phyloP scores from a whole-genome alignment of 2,797 vertebrate species.

The Gambusia yucatana region DNA sequence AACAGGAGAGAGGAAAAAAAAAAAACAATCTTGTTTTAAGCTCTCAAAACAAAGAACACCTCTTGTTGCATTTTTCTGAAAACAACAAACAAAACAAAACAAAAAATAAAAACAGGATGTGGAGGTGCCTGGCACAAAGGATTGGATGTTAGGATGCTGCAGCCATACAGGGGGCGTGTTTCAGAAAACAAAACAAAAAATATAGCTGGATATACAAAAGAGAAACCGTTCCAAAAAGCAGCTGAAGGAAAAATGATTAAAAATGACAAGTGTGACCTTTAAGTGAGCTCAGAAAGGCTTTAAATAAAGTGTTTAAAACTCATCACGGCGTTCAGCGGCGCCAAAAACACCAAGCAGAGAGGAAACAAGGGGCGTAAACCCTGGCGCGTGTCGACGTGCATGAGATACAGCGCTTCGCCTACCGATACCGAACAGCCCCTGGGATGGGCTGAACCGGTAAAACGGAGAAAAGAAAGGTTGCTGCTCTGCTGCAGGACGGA shows the following conservation, averaged over 20 bases:
- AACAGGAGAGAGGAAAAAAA: constrained; percentile 69
- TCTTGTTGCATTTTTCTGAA: constrained; percentile 63
- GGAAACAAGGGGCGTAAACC: background rate
- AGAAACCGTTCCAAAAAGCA: constrained; percentile 43
- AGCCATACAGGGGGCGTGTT: constrained; percentile 52
- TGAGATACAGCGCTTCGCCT: constrained; percentile 41
- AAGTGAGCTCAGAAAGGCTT: constrained; percentile 3
- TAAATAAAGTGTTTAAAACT: constrained; percentile 49
- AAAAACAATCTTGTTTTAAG: constrained; percentile 74
- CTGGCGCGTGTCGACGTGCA: background rate
- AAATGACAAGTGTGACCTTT: constrained; percentile 6
- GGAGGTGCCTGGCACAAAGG: constrained; percentile 81
- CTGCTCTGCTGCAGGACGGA: constrained; percentile 60
- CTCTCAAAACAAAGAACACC: constrained; percentile 46
- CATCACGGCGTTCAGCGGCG: background rate
- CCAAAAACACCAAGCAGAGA: constrained; percentile 27
- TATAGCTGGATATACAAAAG: constrained; percentile 18
- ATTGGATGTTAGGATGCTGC: constrained; percentile 57
- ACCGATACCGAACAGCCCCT: constrained; percentile 15
- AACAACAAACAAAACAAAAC: background rate
- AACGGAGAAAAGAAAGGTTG: constrained; percentile 1
- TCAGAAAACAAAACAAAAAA: background rate
- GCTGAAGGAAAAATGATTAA: constrained; percentile 15
- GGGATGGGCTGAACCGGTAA: constrained; percentile 4
- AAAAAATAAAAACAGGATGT: constrained; percentile 16